Conservation (phyloP, 2,797 vertebrate genomes). For the Tenualosa ilisha region DNA sequence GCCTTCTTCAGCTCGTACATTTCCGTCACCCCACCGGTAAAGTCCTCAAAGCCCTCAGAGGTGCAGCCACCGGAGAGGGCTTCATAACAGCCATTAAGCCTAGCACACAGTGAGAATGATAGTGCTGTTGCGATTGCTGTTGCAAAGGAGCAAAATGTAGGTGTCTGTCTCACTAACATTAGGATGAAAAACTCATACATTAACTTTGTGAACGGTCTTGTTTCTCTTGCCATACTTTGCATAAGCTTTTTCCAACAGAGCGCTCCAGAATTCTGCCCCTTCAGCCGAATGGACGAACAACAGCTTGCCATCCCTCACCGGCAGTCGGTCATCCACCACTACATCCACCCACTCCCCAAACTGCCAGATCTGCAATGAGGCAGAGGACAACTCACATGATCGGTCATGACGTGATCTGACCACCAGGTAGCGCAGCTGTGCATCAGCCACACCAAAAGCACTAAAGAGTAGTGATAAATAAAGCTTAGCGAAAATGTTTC, state of each 20-base stretch:
- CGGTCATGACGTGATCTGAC: not conserved
- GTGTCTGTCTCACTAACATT: not conserved
- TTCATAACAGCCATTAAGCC: slow-evolving; percentile 81
- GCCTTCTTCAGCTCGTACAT: slow-evolving; percentile 79
- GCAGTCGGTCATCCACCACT: slow-evolving; percentile 81
- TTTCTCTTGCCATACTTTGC: slow-evolving; percentile 74
- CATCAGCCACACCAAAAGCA: not conserved
- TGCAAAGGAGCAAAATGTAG: not conserved
- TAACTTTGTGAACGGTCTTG: not conserved
- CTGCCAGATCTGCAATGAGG: slow-evolving; percentile 81
- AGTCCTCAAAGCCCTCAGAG: slow-evolving; percentile 83
- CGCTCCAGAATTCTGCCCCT: slow-evolving; percentile 83
- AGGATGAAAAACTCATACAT: not conserved
- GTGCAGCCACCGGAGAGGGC: slow-evolving; percentile 81
- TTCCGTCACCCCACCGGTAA: slow-evolving; percentile 83
- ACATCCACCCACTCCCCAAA: slow-evolving; percentile 85
- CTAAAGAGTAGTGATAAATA: not conserved
- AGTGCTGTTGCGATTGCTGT: not conserved
- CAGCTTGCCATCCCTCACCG: slow-evolving; percentile 79
- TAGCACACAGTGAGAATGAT: slow-evolving; percentile 45
- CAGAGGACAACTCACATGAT: not conserved
- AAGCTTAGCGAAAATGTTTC: not conserved
- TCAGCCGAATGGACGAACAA: slow-evolving; percentile 82
- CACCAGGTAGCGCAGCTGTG: not conserved
- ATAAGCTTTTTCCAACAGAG: slow-evolving; percentile 82